These are phyloP conservation scores for Glaucopsyche alexis DNA, from an alignment of 2,888 invertebrate species.

Conservation along the genomic window DNA sequence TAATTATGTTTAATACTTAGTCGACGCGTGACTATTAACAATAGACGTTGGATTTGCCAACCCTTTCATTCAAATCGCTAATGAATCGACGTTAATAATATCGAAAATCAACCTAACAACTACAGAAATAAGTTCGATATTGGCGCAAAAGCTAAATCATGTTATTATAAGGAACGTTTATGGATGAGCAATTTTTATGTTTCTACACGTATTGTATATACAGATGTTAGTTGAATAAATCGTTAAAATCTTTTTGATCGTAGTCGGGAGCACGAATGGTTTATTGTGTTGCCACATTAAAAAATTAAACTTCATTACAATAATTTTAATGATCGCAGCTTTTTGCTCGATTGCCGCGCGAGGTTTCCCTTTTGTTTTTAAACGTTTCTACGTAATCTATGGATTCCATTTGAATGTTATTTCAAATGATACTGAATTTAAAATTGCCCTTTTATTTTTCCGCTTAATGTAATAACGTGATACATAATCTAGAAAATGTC, in stretches of 20 bases:
- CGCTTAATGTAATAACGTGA: slow-evolving; percentile 33
- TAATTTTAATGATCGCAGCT: slow-evolving; percentile 24
- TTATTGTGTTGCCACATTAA: slow-evolving; percentile 31
- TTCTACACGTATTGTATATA: slow-evolving; percentile 59
- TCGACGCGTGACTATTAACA: slow-evolving; percentile 76
- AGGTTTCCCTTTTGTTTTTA: slow-evolving; percentile 10
- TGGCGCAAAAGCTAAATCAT: slow-evolving; percentile 49
- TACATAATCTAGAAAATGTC: slow-evolving; percentile 33
- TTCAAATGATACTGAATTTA: neutral
- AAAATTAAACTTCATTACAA: slow-evolving; percentile 29
- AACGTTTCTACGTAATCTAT: slow-evolving; percentile 22
- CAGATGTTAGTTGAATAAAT: slow-evolving; percentile 47
- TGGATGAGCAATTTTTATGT: slow-evolving; percentile 76
- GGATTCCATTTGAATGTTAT: slow-evolving; percentile 3
- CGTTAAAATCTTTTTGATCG: slow-evolving; percentile 47
- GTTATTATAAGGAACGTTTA: slow-evolving; percentile 67
- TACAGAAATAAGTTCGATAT: slow-evolving; percentile 43
- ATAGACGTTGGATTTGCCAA: slow-evolving; percentile 77
- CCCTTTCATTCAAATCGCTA: slow-evolving; percentile 73
- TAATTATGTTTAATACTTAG: slow-evolving; percentile 68
- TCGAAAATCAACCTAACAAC: slow-evolving; percentile 42
- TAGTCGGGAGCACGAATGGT: slow-evolving; percentile 44
- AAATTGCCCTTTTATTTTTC: slow-evolving; percentile 10
- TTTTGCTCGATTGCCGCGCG: slow-evolving; percentile 20
- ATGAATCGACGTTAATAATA: slow-evolving; percentile 54